These are phyloP conservation scores for Alectura lathami DNA, from an alignment of 2,113 vertebrate species.

Conservation along the genomic window DNA sequence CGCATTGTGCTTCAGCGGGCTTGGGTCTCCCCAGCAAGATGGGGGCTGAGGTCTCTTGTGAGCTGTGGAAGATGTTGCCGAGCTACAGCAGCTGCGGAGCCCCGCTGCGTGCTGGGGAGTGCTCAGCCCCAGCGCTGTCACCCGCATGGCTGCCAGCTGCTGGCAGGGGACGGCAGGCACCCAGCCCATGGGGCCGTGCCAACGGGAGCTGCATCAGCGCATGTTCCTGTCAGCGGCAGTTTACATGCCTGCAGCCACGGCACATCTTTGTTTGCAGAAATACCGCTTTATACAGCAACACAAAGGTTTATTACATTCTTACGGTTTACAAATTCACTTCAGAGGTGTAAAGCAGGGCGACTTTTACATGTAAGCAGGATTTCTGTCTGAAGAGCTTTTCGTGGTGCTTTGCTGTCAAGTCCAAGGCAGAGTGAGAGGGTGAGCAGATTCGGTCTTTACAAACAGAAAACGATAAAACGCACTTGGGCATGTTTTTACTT, in stretches of 20 bases:
- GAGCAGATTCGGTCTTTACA: neutral
- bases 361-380: neutral
- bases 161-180: too few species aligned
- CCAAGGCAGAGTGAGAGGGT: neutral
- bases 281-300: neutral
- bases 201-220: neutral
- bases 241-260: neutral
- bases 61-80: neutral
- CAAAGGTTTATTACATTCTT: neutral
- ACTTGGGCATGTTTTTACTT: neutral
- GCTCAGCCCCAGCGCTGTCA: neutral
- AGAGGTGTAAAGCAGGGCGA: neutral
- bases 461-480: neutral
- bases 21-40: neutral
- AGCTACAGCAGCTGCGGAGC: neutral
- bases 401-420: neutral
- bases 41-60: neutral
- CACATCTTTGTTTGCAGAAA: neutral
- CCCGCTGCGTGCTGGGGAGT: neutral
- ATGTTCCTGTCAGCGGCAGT: neutral
- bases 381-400: neutral
- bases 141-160: neutral
- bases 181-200: accelerated
- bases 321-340: neutral
- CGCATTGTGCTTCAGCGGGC: neutral